Evolutionary conservation across 1,140 invertebrate genomes (phyloP).

Genomic region (roundworm (Caenorhabditis elegans)): DNA sequence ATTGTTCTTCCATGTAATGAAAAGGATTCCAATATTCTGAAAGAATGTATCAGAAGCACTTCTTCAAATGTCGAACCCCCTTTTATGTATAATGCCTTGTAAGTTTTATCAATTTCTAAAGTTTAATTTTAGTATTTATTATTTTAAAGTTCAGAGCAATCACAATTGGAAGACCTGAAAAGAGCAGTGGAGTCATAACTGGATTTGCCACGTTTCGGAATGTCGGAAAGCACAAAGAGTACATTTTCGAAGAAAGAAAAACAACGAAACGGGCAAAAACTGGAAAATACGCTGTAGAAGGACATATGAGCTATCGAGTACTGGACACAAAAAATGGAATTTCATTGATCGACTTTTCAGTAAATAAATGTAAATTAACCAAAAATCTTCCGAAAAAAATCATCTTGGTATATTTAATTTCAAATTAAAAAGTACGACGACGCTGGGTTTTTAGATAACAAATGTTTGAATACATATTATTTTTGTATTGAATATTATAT

Average conservation of each 20-base stretch:
- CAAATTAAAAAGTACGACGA: no score
- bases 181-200: neutral
- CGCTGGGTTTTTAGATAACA: no score
- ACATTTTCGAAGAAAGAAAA: conserved; percentile 31
- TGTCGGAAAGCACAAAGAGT: conserved; percentile 23
- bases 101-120: neutral
- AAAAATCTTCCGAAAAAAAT: no score
- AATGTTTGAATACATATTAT: no score
- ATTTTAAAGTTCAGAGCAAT: neutral
- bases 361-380: conserved; percentile 12
- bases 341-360: neutral
- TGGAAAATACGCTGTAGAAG: conserved; percentile 13
- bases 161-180: neutral
- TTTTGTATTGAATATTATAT: no score
- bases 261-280: neutral
- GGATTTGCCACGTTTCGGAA: conserved; percentile 12
- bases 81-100: conserved; percentile 16
- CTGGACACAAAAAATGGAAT: neutral
- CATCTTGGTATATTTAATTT: no score
- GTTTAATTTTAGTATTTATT: neutral
- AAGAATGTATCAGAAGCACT: neutral
- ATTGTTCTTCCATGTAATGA: conserved; percentile 21
- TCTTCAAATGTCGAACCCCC: neutral
- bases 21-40: neutral
- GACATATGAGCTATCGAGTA: neutral